These are phyloP conservation scores for Probosciger aterrimus DNA, from an alignment of 2,113 vertebrate species.

Conservation along the genomic window DNA sequence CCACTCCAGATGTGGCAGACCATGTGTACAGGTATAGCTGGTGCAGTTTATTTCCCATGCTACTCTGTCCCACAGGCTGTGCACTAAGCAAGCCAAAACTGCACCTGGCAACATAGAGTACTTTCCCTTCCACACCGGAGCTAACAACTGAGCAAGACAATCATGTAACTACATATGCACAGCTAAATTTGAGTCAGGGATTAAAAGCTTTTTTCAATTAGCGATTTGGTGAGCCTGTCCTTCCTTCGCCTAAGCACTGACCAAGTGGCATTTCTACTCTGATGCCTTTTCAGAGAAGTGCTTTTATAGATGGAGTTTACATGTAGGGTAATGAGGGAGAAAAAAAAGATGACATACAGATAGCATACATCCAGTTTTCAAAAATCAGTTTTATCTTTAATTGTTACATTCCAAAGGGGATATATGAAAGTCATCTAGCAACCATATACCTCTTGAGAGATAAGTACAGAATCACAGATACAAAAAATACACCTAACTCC, in stretches of 20 bases:
- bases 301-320: not conserved
- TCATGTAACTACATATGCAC: not conserved
- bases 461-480: conserved; percentile 40
- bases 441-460: conserved; percentile 53
- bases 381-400: conserved; percentile 73
- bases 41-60: not conserved
- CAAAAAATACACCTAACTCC: conserved; percentile 58
- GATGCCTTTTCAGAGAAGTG: not conserved
- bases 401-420: conserved; percentile 73
- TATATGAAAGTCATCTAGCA: conserved; percentile 63
- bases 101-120: not conserved
- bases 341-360: conserved; percentile 25
- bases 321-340: not conserved
- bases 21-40: not conserved
- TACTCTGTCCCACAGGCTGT: not conserved
- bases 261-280: not conserved
- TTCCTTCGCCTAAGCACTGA: not conserved
- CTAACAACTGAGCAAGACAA: not conserved
- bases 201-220: not conserved
- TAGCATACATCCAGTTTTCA: conserved; percentile 33
- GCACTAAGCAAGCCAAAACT: not conserved
- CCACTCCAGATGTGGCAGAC: not conserved
- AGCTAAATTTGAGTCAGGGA: not conserved
- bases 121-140: not conserved
- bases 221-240: not conserved